Conservation (phyloP, 2,888 invertebrate species). For the Meghimatium bilineatum region DNA sequence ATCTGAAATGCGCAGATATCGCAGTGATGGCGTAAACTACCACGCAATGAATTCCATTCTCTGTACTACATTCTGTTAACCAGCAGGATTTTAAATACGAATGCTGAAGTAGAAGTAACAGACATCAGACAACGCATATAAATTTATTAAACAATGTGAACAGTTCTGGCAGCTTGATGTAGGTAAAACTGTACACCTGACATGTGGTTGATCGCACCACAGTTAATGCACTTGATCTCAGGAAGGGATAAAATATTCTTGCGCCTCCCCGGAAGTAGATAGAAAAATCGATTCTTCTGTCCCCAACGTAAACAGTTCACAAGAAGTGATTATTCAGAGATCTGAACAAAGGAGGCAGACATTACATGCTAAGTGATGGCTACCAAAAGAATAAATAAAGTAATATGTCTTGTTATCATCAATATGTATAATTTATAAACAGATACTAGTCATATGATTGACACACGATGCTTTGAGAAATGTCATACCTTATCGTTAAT, state of each 20-base stretch:
- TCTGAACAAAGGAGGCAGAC: constrained; percentile 25
- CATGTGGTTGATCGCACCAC: background rate
- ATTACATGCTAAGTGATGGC: constrained; percentile 28
- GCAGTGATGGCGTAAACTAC: too few relatives aligned
- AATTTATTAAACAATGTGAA: background rate
- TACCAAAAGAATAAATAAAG: constrained; percentile 45
- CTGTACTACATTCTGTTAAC: too few relatives aligned
- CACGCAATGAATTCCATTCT: too few relatives aligned
- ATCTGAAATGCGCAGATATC: too few relatives aligned
- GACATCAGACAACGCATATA: background rate
- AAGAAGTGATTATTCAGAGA: constrained; percentile 24
- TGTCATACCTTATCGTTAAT: background rate
- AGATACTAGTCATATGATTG: background rate
- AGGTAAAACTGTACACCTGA: too few relatives aligned
- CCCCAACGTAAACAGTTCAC: constrained; percentile 39
- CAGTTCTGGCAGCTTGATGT: too few relatives aligned
- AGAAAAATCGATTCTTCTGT: constrained; percentile 15
- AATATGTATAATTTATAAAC: background rate
- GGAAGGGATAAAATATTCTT: background rate
- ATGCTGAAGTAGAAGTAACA: too few relatives aligned
- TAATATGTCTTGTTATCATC: constrained; percentile 3
- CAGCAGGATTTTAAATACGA: too few relatives aligned
- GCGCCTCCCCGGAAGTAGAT: constrained; percentile 22
- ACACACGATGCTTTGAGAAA: background rate
- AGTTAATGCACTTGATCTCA: background rate